Evolutionary conservation across 2,888 invertebrate species (phyloP).

Genomic region (Ophion ellenae): DNA sequence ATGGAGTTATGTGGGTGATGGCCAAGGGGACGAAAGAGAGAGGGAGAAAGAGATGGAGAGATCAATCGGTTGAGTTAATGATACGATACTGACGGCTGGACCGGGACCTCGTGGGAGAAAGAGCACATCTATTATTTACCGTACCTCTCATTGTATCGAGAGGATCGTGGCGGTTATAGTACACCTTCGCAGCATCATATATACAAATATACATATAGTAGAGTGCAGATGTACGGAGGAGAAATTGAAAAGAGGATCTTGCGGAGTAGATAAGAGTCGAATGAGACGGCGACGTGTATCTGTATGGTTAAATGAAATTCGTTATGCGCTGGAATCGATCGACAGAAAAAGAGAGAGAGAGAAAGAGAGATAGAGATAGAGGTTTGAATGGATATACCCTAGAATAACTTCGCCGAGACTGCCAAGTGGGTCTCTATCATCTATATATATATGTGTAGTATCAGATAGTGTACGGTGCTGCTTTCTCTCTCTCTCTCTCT

Average conservation of each 20-base stretch:
- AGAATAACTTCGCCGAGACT: conserved; percentile 51
- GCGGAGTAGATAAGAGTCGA: conserved; percentile 64
- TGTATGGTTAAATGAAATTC: conserved; percentile 67
- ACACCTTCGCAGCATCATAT: conserved; percentile 29
- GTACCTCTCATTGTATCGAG: conserved; percentile 69
- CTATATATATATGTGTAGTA: conserved; percentile 17
- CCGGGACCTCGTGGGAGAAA: conserved; percentile 65
- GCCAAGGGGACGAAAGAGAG: not conserved
- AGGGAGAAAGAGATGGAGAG: conserved; percentile 29
- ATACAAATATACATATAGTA: conserved; percentile 7
- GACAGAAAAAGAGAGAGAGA: conserved; percentile 43
- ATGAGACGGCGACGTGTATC: conserved; percentile 59
- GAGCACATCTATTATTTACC: conserved; percentile 70
- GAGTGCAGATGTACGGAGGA: conserved; percentile 41
- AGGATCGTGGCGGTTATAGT: conserved; percentile 64
- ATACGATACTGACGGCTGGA: conserved; percentile 67
- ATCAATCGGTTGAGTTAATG: conserved; percentile 64
- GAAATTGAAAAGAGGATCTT: conserved; percentile 67
- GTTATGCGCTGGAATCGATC: conserved; percentile 63
- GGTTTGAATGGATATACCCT: conserved; percentile 32
- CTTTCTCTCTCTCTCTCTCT: conserved; percentile 16
- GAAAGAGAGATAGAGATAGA: conserved; percentile 2
- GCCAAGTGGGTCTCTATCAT: conserved; percentile 59
- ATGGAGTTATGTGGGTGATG: conserved; percentile 21
- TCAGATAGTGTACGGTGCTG: conserved; percentile 46